Base-by-base conservation (phyloP, 2,113 vertebrate genomes). In the Pyxicephalus adspersus region DNA sequence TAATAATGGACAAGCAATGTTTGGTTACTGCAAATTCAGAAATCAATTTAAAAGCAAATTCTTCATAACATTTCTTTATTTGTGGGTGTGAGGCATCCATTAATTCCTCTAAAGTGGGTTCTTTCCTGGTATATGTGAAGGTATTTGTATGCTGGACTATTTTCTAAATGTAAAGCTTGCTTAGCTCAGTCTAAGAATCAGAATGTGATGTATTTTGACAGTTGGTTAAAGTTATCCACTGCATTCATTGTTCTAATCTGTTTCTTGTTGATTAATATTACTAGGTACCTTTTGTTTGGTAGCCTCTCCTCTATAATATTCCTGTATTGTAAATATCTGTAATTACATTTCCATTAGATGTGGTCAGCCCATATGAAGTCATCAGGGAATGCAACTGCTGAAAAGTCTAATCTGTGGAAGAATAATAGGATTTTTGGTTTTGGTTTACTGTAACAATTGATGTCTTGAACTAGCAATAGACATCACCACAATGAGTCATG, bases 401-500 rank as follows among this genome's bases (percentile, higher is more conserved):
- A 73, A 73, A 73, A 57, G 13, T 58, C 52, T 73, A 54, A 28
- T 57, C 13, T 58, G 16, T 52, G 45, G 54, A 58, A 73, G 70
- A 73, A 58, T 73, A 58, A n/a, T 57, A 17, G 58, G 58, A 73
- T 58, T 58, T 22, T 58, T 52, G 54, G 57, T 34, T 38, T 58
- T 73, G 26, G 54, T 73, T 73, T 73, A 73, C 70, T 31, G 70
- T 31, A 72, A 73, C 52, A 73, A 58, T 45, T 73, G 70, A 73
- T 73, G 70, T 57, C 54, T 73, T 54, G 57, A 20, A 58, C 58
- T 20, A 58, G 22, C 70, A 73, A 58, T 58, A 19, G 52, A 8
- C 52, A 58, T 73, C 70, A 58, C 51, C 23, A 28, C 70, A 6
- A 9, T 73, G 70, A 73, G 52, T 73, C 70, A 73, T 25, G n/a